Base-by-base conservation (phyloP, 2,113 vertebrate genomes). In the Hippoglossus stenolepis region DNA sequence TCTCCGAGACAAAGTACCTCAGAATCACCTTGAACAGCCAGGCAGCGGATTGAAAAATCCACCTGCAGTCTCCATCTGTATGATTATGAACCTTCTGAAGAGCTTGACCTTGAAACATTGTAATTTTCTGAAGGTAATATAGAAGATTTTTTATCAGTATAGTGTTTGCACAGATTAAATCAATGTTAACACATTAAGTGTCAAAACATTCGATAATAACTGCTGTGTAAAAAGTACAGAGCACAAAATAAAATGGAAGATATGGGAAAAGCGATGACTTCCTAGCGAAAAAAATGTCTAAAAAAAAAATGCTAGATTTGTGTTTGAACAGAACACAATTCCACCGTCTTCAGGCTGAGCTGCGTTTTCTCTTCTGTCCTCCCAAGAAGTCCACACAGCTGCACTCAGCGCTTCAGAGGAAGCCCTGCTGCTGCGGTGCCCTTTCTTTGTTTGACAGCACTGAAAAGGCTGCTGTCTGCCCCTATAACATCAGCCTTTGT, bases 391-490 rank as follows among this genome's bases (percentile, higher is more conserved):
- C 51, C 45, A 45, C n/a, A 12, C 18, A 58, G 72, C 78, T 82
- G 79, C 76, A 67, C 84, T 57, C 21, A 0, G 38, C 56, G 59
- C 64, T 70, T 68, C 58, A 47, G 11, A 74, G 72, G 45, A 15
- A 56, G 45, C 47, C 24, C 56, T 24, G 43, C 58, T 18, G 63
- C 64, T 78, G 76, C 28, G 0, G 13, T 82, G 75, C 23, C 75
- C 71, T 89, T 85, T 72, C 77, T 81, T 83, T 88, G 82, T 89
- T 80, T 85, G 82, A 78, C 80, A 60, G 83, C 7, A 20, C 65
- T 71, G 87, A 83, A 87, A 87, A 85, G 88, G 83, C 72, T 73
- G 80, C 88, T 88, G 86, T 90, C 90, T 78, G 14, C 60, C 78
- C 67, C 58, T 62, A 75, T 91, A 87, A 87, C 73, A 65, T 91